phyloP scores from a whole-genome alignment of 2,113 vertebrate genomes.

The Sula dactylatra region DNA sequence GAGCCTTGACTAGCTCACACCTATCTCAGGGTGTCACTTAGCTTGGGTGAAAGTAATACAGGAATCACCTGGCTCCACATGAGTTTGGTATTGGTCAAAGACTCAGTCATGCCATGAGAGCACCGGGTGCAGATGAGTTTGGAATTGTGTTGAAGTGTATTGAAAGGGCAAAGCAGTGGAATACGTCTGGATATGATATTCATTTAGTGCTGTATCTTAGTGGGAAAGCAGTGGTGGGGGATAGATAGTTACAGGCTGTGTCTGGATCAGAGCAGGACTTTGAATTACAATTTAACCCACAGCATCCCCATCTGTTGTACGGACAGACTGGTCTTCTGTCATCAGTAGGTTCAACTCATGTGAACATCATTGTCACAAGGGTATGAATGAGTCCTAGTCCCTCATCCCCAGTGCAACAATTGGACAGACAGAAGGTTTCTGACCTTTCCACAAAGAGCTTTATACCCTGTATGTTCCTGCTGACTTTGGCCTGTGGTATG shows the following conservation, averaged over 20 bases:
- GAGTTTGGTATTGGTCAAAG: neutral
- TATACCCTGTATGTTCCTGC: neutral
- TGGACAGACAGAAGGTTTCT: neutral
- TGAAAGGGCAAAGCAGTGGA: neutral
- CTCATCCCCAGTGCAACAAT: accelerated
- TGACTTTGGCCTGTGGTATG: neutral
- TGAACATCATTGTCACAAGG: neutral
- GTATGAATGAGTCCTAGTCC: neutral
- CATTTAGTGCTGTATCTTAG: neutral
- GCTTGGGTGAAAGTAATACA: neutral
- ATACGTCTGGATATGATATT: neutral
- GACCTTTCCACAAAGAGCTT: neutral
- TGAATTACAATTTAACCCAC: neutral
- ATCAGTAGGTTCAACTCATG: neutral
- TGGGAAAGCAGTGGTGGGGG: neutral
- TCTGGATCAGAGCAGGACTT: neutral
- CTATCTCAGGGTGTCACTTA: neutral
- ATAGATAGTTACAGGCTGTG: neutral
- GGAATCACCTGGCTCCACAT: neutral
- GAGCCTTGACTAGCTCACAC: neutral
- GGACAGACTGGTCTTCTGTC: neutral
- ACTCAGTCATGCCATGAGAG: neutral
- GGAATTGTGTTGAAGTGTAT: neutral
- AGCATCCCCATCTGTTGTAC: neutral
- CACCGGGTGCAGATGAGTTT: neutral